Evolutionary conservation across 2,797 vertebrate species (phyloP), one percentile per base, ranked within the genome.

Genomic region (Champsocephalus esox): DNA sequence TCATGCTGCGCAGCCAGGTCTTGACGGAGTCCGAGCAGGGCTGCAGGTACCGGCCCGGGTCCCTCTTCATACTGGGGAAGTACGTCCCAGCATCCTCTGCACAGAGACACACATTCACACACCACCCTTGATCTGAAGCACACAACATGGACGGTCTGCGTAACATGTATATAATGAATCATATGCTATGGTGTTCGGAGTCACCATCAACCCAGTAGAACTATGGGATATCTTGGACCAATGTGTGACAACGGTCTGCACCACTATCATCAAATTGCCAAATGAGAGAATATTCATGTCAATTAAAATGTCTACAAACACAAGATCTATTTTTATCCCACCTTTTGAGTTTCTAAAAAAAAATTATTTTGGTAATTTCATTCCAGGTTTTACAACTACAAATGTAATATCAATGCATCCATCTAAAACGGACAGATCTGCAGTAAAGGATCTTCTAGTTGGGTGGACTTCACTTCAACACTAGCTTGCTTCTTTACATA

Each of bases 21-120:
- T 96, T 98, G 4, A 99, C 96, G 1, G 96, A 95, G 52, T 96
- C 95, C 0, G 97, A 96, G 92, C 97, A 99, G 73, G 90, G 93
- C 88, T 96, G 94, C 82, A 99, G 93, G 89, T 98, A 99, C 76
- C 89, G 96, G 63, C 94, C 95, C 7, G 97, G 96, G 85, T 98
- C 92, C 46, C 87, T 93, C 92, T 98, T 99, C 85, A 99, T 94
- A 85, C 95, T 94, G 82, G 97, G 97, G 90, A 98, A 99, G 92
- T 97, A 99, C 0, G 90, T 96, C 68, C 97, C 97, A 68, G 93
- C 90, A 66, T 98, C 95, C 78, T 98, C 97, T 99, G 94, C 51
- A 92, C 63, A 82, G 49, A 88, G n/a, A 90, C 80, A 76, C 28
- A 54, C 14, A 62, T n/a, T 65, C 17, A 73, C 11, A 66, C 44